Conservation (phyloP, 2,797 vertebrate genomes). For the Alectoris magna region DNA sequence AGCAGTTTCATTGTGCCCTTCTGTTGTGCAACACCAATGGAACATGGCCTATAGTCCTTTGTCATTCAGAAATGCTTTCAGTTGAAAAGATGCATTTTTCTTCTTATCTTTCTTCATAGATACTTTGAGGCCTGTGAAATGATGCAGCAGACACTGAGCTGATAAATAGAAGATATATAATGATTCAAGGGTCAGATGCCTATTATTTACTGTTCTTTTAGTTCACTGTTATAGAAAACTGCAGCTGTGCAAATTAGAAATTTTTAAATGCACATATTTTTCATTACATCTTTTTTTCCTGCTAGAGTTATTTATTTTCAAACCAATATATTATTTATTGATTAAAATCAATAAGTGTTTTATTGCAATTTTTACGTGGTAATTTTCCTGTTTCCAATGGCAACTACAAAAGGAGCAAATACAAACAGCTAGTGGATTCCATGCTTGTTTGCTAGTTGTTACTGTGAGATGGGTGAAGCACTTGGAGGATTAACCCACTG, state of each 20-base stretch:
- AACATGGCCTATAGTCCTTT: background rate
- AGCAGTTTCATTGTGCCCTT: background rate
- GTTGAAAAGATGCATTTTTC: conserved; percentile 19
- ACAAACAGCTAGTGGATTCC: background rate
- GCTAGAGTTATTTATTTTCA: background rate
- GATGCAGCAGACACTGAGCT: conserved; percentile 34
- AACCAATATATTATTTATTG: background rate
- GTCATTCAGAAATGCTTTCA: conserved; percentile 30
- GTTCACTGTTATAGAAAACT: conserved; percentile 30
- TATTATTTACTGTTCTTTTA: conserved; percentile 55
- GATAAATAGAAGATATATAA: conserved; percentile 24
- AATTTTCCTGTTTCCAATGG: conserved; percentile 68
- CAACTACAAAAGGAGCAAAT: conserved; percentile 62
- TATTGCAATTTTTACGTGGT: conserved; percentile 17
- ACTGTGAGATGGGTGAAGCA: conserved; percentile 17
- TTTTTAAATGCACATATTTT: conserved; percentile 4
- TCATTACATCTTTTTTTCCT: background rate
- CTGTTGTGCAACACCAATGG: background rate
- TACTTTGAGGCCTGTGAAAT: conserved; percentile 30
- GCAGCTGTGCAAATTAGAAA: conserved; percentile 50
- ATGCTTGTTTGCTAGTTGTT: conserved; percentile 38
- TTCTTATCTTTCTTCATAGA: conserved; percentile 2
- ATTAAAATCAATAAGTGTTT: conserved; percentile 31
- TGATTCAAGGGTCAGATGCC: conserved; percentile 40
- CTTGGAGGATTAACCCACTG: background rate